Percentiles rank a stretch among this genome's conserved stretches.
Evolutionary conservation across 2,888 invertebrate species (phyloP).

Genomic region (Thysanoteuthis rhombus): DNA sequence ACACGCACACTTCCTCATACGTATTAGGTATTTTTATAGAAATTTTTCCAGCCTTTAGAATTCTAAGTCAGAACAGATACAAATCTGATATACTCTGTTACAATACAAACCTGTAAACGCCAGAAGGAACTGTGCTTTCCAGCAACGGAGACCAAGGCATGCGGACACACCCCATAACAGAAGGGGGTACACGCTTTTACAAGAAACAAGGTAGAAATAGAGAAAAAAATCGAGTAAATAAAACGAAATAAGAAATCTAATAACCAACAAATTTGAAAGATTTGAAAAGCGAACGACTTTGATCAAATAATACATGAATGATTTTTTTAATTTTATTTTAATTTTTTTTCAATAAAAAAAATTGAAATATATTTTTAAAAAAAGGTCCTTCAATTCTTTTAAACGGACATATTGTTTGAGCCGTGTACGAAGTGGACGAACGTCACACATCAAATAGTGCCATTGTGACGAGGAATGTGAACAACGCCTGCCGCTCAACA

Average conservation of each 20-base stretch:
- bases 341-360: not conserved
- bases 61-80: not conserved
- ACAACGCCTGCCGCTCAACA: not conserved
- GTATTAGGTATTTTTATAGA: not conserved
- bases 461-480: not conserved
- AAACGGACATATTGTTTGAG: slow-evolving; percentile 12
- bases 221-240: not conserved
- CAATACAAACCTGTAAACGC: slow-evolving; percentile 12
- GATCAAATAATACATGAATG: not conserved
- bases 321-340: not conserved
- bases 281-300: not conserved
- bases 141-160: not conserved
- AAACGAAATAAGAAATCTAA: not conserved
- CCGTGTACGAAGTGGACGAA: not conserved
- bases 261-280: not conserved
- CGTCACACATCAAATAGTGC: not conserved
- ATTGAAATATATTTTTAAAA: not conserved
- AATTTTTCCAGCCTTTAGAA: not conserved
- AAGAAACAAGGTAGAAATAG: not conserved
- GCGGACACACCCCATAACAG: slow-evolving; percentile 12
- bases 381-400: not conserved
- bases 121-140: not conserved
- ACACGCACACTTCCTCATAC: not conserved
- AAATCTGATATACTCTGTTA: not conserved
- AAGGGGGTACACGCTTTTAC: not conserved